Percentiles rank a stretch among this genome's conserved stretches.
phyloP scores from a whole-genome alignment of 2,888 invertebrate species.

The Dinocampus coccinellae region DNA sequence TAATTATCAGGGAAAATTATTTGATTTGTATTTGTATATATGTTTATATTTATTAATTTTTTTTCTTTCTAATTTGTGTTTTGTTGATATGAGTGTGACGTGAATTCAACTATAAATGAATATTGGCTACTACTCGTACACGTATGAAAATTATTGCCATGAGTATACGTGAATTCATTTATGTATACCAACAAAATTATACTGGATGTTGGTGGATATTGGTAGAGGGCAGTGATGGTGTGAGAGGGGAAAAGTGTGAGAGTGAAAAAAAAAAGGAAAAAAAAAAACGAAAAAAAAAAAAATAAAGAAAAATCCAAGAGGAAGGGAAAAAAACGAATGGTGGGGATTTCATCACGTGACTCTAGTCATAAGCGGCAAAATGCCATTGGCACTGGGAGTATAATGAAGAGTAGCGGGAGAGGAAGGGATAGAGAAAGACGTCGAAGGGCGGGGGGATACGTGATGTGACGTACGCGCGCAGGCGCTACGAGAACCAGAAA shows the following conservation, averaged over 20 bases:
- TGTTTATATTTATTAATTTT: neutral
- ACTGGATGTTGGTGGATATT: too few species aligned
- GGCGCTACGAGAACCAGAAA: slow-evolving; percentile 55
- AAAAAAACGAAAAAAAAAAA: too few species aligned
- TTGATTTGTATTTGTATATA: neutral
- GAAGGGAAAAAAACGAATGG: too few species aligned
- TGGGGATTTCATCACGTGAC: slow-evolving; percentile 12
- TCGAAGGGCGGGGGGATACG: too few species aligned
- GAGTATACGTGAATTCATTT: too few species aligned
- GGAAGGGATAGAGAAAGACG: neutral
- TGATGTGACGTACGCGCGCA: slow-evolving; percentile 51
- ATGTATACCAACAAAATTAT: too few species aligned
- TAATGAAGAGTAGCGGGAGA: slow-evolving; percentile 37
- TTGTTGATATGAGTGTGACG: too few species aligned
- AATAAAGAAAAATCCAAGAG: too few species aligned
- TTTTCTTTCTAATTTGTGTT: too few species aligned
- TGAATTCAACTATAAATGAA: neutral
- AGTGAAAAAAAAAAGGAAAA: too few species aligned
- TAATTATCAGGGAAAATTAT: neutral
- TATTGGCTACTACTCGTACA: neutral
- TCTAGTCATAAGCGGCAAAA: neutral
- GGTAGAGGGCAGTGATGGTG: too few species aligned
- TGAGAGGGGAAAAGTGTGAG: slow-evolving; percentile 13
- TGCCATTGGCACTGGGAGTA: neutral
- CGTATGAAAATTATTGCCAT: slow-evolving; percentile 4